Conservation (phyloP, 2,888 invertebrate species). For the Iselma pallidipennis region DNA sequence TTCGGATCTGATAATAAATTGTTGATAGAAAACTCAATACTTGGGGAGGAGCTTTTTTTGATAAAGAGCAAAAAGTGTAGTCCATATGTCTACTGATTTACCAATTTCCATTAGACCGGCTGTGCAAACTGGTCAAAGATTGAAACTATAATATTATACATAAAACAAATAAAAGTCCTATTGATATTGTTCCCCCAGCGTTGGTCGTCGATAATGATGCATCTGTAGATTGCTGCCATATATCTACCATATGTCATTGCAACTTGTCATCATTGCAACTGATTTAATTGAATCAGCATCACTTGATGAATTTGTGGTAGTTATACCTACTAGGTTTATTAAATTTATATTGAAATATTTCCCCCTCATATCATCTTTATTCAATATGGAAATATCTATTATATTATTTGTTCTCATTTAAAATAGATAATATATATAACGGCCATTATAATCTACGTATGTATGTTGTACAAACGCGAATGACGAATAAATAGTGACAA, state of each 20-base stretch:
- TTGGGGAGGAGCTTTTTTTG: background rate
- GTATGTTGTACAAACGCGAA: slow-evolving; percentile 12
- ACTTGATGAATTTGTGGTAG: background rate
- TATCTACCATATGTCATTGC: slow-evolving; percentile 16
- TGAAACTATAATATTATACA: background rate
- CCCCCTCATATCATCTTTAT: background rate
- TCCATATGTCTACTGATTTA: background rate
- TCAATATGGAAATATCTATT: background rate
- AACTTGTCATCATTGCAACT: background rate
- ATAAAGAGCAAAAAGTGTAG: background rate
- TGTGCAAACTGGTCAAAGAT: background rate
- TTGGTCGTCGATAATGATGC: slow-evolving; percentile 8
- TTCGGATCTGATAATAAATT: too few species aligned
- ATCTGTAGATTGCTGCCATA: slow-evolving; percentile 10
- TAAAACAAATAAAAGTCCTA: background rate
- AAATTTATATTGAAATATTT: slow-evolving; percentile 10
- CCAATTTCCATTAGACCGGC: background rate
- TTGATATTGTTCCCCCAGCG: background rate
- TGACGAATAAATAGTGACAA: background rate
- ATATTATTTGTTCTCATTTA: background rate
- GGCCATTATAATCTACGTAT: slow-evolving; percentile 2
- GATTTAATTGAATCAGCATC: slow-evolving; percentile 5
- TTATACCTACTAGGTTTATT: background rate
- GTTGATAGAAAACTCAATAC: too few species aligned
- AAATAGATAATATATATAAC: too few species aligned